Evolutionary conservation across 1,140 invertebrate genomes (phyloP), one percentile per base, ranked within the genome.

Genomic region (Agrypnia vestita): DNA sequence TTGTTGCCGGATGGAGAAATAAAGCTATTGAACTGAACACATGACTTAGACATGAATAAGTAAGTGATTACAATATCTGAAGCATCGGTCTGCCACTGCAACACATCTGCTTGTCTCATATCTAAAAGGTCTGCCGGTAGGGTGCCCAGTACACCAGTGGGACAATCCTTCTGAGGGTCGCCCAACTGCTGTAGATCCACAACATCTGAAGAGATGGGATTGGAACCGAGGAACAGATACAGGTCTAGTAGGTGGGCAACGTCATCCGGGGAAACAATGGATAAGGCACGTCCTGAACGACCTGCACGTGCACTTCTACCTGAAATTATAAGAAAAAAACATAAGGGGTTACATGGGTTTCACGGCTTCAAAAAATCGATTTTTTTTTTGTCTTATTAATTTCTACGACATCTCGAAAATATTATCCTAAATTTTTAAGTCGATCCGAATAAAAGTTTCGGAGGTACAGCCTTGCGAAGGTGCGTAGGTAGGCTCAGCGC

Each of bases 301-400:
- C 98, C 98, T 74, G 98, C 98, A 84, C 99, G 91, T 9, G 98
- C 99, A 90, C 99, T 99, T 84, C 99, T 93, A 84, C 98, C 97
- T 95, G 79, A 47, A 85, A 67, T 59, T 10, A 69, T 43, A 73
- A 73, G 11, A 15, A 51, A n/a, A n/a, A 12, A 51, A 51, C 49
- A 51, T 51, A 13, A n/a, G n/a, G n/a, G n/a, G n/a, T n/a, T n/a
- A n/a, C n/a, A n/a, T n/a, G n/a, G n/a, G n/a, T n/a, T n/a, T n/a
- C n/a, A n/a, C n/a, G n/a, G n/a, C n/a, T n/a, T n/a, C n/a, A n/a
- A n/a, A n/a, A n/a, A n/a, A n/a, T n/a, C n/a, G n/a, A n/a, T n/a
- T n/a, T n/a, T n/a, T n/a, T n/a, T n/a, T n/a, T n/a, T n/a, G n/a
- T n/a, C n/a, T n/a, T n/a, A n/a, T n/a, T n/a, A n/a, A n/a, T n/a